Evolutionary conservation across 2,113 vertebrate genomes (phyloP), one percentile per base, ranked within the genome.

Genomic region (Hystrix brachyura): DNA sequence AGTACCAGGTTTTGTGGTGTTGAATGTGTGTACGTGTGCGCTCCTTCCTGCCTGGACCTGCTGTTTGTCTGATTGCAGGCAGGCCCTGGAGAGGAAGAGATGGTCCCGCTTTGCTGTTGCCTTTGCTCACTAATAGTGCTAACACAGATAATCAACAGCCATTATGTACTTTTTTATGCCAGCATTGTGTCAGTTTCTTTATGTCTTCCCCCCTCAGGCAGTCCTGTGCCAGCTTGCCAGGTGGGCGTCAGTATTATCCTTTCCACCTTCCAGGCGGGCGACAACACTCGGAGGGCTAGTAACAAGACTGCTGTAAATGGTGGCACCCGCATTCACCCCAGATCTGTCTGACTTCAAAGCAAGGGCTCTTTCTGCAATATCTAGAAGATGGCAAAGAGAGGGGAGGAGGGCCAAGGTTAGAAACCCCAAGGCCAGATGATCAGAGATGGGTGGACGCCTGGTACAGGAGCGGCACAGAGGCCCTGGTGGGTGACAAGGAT

Each of bases 21-120:
- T 83, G 85, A 92, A 19, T 59, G 87, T 93, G 93, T 65, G 67
- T 95, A 85, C 46, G 57, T 97, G 96, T 90, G 8, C 0, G 0
- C 17, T 27, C 48, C 87, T 97, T 97, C 97, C 96, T 95, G 95
- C 79, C 72, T 51, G 91, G 93, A 78, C 11, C 17, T 85, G 93
- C 91, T 71, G 60, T 85, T 43, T 84, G 92, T 60, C 80, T 91
- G 86, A 97, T 95, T 94, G 89, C 80, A 80, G 67, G 43, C 85
- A 27, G 38, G 57, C 83, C 93, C 92, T 91, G 14, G 93, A 94
- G 97, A 97, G 97, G 97, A 98, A 97, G 87, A 93, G 97, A 86
- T 95, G 93, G 93, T 65, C 62, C 91, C 0, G 0, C n/a, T 57
- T 74, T 83, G 38, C 74, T 32, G 72, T 80, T 95, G 74, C 81